Conservation (phyloP, 2,888 invertebrate genomes). For the Euproctis similis region DNA sequence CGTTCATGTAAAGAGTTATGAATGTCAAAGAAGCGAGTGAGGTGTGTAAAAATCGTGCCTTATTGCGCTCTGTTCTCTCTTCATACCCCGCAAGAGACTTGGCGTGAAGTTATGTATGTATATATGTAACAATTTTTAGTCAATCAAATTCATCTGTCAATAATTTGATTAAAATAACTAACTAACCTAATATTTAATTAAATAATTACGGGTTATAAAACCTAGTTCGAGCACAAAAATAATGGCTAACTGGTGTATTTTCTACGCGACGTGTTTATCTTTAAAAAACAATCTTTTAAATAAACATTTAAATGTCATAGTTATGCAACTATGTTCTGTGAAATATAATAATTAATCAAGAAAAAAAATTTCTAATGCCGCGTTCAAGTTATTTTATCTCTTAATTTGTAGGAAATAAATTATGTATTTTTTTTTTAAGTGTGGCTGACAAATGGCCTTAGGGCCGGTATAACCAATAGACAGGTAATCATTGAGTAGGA, state of each 20-base stretch:
- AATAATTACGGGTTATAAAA: conserved; percentile 9
- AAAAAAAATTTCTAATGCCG: conserved; percentile 13
- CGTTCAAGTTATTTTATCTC: conserved; percentile 17
- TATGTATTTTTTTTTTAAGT: no score
- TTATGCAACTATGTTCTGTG: conserved; percentile 13
- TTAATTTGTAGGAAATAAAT: conserved; percentile 17
- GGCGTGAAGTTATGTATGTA: no score
- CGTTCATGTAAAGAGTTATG: no score
- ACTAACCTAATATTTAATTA: conserved; percentile 12
- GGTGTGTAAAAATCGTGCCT: no score
- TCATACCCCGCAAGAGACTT: no score
- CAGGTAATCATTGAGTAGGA: no score
- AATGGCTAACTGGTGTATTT: conserved; percentile 14
- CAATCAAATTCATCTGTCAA: conserved; percentile 7
- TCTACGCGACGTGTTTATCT: conserved; percentile 18
- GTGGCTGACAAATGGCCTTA: no score
- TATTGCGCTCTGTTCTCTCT: no score
- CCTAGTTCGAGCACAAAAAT: neutral
- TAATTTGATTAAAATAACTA: conserved; percentile 10
- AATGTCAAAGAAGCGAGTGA: no score
- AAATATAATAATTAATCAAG: conserved; percentile 27
- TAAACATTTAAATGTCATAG: conserved; percentile 13
- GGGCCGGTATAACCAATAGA: no score
- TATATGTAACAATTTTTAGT: conserved; percentile 1
- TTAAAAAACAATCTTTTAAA: conserved; percentile 14